Base-by-base conservation (phyloP, 2,797 vertebrate genomes). In the Liparis tanakae region DNA sequence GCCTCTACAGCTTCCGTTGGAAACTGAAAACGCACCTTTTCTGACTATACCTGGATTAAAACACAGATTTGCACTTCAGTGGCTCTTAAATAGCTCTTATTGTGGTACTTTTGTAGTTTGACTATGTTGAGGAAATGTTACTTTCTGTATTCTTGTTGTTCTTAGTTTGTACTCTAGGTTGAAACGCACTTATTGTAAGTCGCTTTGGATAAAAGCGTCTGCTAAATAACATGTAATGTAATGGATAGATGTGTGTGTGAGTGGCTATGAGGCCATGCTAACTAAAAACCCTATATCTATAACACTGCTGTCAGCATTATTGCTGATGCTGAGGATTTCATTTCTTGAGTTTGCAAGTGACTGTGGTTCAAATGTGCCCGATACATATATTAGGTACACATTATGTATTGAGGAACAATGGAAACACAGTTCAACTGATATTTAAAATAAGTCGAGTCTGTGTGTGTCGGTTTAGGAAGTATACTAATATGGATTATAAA, bases 311-410 rank as follows among this genome's bases (percentile, higher is more conserved):
- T 43, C 62, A 48, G 43, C 10, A 67, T 41, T 64, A 67, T 18
- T 71, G 44, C 53, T 46, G 50, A 50, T 51, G 34, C 44, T 30
- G 56, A 22, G 36, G 51, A 48, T 5, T 18, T 22, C 18, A 25
- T 68, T 55, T 20, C 15, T 44, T 36, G n/a, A 22, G 37, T 59
- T 77, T 70, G 18, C 4, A 6, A 48, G 30, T 25, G 59, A 53
- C 6, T 44, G 1, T 22, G 25, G 54, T 65, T 71, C 4, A 55
- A 54, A 59, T 59, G 18, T 53, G 7, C 41, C 17, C 18, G 41
- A 46, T 60, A 9, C 74, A 75, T 50, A 58, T 20, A 74, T 79
- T n/a, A 20, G 46, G 6, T 51, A 20, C 25, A 20, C 50, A 34
- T 20, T 5, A 43, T 34, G 13, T 20, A 3, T 9, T 53, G 18